A percentile compares a stretch with the other conserved stretches of the same genome.
Conservation (phyloP, 1,140 invertebrate genomes). For the Microvelia longipes region DNA sequence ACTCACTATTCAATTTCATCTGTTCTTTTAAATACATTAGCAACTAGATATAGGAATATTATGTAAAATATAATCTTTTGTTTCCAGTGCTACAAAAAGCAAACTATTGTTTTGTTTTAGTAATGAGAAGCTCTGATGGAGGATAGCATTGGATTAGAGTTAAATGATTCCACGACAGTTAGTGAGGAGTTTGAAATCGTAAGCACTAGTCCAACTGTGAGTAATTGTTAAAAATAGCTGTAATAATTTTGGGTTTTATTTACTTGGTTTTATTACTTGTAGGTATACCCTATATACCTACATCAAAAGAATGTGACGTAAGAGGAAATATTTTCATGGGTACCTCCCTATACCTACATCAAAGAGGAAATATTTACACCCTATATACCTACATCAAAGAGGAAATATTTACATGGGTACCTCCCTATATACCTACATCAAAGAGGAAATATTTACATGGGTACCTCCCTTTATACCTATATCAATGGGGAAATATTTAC, state of each 20-base stretch:
- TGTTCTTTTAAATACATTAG: neutral
- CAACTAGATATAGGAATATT: neutral
- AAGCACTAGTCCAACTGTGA: constrained; percentile 15
- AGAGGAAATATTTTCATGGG: neutral
- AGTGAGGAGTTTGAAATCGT: constrained; percentile 76
- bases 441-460: no score
- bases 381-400: no score
- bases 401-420: no score
- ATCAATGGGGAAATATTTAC: no score
- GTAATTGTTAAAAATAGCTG: neutral
- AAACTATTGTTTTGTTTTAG: neutral
- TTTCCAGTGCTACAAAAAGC: neutral
- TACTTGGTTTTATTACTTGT: neutral
- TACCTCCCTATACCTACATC: no score
- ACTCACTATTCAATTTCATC: no score
- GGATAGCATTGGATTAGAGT: constrained; percentile 59
- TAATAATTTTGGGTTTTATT: neutral
- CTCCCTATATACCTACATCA: no score
- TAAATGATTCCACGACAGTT: constrained; percentile 62
- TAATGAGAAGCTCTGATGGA: constrained; percentile 38
- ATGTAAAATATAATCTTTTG: neutral
- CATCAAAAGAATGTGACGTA: neutral
- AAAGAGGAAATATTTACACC: no score
- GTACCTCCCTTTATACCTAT: no score
- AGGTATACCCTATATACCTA: neutral